phyloP scores from a whole-genome alignment of 2,888 invertebrate genomes.

The Gastrophysa polygoni region DNA sequence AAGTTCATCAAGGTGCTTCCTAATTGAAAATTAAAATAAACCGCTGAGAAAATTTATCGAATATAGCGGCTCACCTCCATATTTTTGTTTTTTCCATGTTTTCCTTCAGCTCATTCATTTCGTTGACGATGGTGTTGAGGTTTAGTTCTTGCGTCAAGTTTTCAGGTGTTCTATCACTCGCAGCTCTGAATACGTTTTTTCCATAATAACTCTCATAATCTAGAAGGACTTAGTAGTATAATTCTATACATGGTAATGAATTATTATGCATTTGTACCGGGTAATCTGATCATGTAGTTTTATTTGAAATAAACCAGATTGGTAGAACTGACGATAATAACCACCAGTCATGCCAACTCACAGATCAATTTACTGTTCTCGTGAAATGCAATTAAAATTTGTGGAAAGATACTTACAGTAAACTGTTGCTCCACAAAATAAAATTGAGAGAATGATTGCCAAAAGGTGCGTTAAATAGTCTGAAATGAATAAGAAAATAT shows the following conservation, averaged over 20 bases:
- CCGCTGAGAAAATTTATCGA: no score
- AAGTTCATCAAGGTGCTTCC: slow-evolving; percentile 27
- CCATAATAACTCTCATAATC: slow-evolving; percentile 2
- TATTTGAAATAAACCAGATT: no score
- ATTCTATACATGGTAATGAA: no score
- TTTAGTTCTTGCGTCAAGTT: slow-evolving; percentile 4
- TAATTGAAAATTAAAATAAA: no score
- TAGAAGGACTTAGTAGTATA: not conserved
- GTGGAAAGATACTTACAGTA: slow-evolving; percentile 15
- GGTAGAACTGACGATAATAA: no score
- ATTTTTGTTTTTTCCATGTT: slow-evolving; percentile 21
- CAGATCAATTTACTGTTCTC: no score
- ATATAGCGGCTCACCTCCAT: slow-evolving; percentile 27
- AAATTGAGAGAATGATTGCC: slow-evolving; percentile 20
- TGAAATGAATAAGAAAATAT: not conserved
- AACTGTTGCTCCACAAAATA: slow-evolving; percentile 14
- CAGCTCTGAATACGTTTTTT: not conserved
- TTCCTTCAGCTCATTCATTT: slow-evolving; percentile 23
- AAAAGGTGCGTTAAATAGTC: slow-evolving; percentile 21
- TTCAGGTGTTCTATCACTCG: not conserved
- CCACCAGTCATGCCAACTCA: no score
- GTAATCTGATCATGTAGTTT: no score
- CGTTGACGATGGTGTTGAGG: slow-evolving; percentile 12
- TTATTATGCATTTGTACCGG: no score
- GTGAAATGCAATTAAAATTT: no score